Evolutionary conservation across 2,888 invertebrate species (phyloP).

Genomic region (Drosophila atroscutellata): DNA sequence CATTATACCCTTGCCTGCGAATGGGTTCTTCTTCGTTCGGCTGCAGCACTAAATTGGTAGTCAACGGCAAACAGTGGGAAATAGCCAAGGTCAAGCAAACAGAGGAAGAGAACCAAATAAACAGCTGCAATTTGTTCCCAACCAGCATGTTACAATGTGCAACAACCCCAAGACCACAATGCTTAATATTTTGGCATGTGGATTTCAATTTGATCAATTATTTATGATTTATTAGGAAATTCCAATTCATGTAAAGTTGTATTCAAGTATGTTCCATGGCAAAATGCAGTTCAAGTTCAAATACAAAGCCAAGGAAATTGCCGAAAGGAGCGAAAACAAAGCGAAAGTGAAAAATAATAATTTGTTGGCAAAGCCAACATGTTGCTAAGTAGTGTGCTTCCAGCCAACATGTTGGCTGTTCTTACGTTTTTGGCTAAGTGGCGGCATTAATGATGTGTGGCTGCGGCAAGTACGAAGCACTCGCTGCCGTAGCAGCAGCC

Average conservation of each 20-base stretch:
- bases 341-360: not conserved
- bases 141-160: constrained; percentile 30
- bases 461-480: constrained; percentile 2
- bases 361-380: constrained; percentile 50
- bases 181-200: not conserved
- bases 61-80: constrained; percentile 37
- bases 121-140: constrained; percentile 21
- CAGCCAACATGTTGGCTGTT: constrained; percentile 62
- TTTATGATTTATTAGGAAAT: not conserved
- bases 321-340: not conserved
- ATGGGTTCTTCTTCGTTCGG: constrained; percentile 2
- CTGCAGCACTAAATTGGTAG: constrained; percentile 45
- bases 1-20: not conserved
- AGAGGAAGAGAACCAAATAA: constrained; percentile 45
- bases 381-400: constrained; percentile 36
- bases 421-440: constrained; percentile 13
- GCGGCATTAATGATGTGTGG: constrained; percentile 30
- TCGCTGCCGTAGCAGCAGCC: constrained; percentile 7
- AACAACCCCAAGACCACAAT: not conserved
- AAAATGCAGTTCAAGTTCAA: not conserved
- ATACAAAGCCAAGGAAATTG: not conserved
- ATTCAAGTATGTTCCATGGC: not conserved
- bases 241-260: not conserved
- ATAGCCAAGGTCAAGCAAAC: constrained; percentile 32
- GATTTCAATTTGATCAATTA: not conserved